Conservation (phyloP, 2,797 vertebrate species). For the Rhabdomys pumilio region DNA sequence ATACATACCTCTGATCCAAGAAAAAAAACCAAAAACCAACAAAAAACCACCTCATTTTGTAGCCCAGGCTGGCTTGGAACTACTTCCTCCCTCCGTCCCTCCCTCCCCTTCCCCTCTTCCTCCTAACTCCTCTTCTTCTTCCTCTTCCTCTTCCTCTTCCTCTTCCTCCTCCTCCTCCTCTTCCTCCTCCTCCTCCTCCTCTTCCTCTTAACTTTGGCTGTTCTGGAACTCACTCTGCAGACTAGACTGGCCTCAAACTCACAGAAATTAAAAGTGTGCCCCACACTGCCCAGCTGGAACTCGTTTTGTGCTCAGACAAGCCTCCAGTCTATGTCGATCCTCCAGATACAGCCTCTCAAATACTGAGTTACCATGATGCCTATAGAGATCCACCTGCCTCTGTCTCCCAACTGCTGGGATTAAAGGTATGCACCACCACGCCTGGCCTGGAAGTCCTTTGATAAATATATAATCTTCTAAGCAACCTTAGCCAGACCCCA, state of each 20-base stretch:
- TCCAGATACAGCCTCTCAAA: not conserved
- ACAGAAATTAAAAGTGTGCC: not conserved
- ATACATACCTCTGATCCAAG: not conserved
- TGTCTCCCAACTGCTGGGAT: not conserved
- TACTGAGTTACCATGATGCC: not conserved
- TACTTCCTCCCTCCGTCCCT: fast-evolving
- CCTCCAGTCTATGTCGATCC: too few relatives aligned
- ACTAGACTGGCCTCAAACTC: not conserved
- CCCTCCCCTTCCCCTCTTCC: too few relatives aligned
- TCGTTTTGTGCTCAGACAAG: not conserved
- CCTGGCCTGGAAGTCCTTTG: not conserved
- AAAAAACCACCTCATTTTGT: not conserved
- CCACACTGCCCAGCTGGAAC: not conserved
- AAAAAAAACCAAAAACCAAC: not conserved
- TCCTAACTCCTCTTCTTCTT: fast-evolving
- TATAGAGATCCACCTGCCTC: not conserved
- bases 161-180: too few relatives aligned
- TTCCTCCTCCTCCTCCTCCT: not conserved
- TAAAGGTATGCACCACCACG: not conserved
- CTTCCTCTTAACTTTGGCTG: not conserved
- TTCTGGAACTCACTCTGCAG: not conserved
- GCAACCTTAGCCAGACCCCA: not conserved
- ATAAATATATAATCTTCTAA: not conserved
- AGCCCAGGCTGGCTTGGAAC: not conserved
- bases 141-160: not conserved